phyloP scores from a whole-genome alignment of 2,113 vertebrate species.

The Xyrauchen texanus region DNA sequence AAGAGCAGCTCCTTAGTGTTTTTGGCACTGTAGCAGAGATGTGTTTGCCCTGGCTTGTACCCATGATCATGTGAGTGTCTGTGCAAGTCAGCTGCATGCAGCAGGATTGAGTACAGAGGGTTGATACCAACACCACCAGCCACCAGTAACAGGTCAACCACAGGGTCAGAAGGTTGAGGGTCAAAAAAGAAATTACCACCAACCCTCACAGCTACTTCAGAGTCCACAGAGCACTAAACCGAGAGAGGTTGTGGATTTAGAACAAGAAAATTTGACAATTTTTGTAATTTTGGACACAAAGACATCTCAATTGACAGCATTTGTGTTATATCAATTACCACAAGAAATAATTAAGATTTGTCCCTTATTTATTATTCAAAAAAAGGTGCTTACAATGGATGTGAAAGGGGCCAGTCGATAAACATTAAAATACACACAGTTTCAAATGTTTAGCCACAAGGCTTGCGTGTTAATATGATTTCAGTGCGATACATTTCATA shows the following conservation, averaged over 20 bases:
- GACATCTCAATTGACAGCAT: no score
- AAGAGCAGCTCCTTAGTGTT: conserved; percentile 86
- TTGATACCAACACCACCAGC: conserved; percentile 95
- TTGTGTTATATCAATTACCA: no score
- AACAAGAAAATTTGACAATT: no score
- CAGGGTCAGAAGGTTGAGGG: conserved; percentile 79
- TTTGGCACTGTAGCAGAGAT: conserved; percentile 88
- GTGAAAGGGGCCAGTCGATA: no score
- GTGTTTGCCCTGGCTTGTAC: conserved; percentile 74
- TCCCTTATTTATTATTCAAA: no score
- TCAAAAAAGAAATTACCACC: conserved; percentile 95
- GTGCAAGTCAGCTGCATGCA: conserved; percentile 83
- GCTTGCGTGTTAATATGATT: no score
- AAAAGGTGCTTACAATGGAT: no score
- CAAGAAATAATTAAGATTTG: no score
- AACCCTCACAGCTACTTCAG: conserved; percentile 84
- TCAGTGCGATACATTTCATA: no score
- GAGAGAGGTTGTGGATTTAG: not conserved
- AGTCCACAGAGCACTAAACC: conserved; percentile 81
- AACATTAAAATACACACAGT: no score
- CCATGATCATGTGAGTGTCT: conserved; percentile 58
- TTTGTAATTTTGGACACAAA: no score
- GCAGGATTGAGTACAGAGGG: conserved; percentile 91
- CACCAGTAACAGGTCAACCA: conserved; percentile 85
- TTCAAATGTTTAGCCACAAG: no score